A percentile compares a stretch with the other conserved stretches of the same genome.
These are phyloP conservation scores for Pangasius macronema DNA, from an alignment of 2,797 vertebrate genomes.

Conservation along the genomic window DNA sequence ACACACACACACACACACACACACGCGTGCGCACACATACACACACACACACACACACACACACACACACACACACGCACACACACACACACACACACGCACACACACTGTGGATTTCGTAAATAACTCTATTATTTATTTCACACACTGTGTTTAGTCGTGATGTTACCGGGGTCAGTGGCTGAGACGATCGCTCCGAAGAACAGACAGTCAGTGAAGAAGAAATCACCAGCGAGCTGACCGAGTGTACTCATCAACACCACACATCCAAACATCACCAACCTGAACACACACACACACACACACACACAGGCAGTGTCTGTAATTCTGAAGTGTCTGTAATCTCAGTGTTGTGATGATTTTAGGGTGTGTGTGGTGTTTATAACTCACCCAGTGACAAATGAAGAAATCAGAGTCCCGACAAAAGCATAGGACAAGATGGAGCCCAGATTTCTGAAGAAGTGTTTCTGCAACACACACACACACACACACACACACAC, in stretches of 20 bases:
- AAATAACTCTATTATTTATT: background rate
- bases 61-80: background rate
- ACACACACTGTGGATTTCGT: background rate
- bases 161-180: constrained; percentile 87
- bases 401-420: constrained; percentile 92
- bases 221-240: constrained; percentile 90
- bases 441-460: constrained; percentile 96
- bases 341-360: background rate
- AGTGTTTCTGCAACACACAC: constrained; percentile 84
- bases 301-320: background rate
- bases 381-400: constrained; percentile 87
- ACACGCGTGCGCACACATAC: no score
- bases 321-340: background rate
- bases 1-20: constrained; percentile 3
- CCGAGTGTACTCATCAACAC: constrained; percentile 90
- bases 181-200: constrained; percentile 96
- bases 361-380: background rate
- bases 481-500: background rate
- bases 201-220: constrained; percentile 95
- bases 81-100: no score
- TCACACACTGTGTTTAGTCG: background rate
- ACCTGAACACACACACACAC: constrained; percentile 65
- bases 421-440: constrained; percentile 94
- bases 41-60: constrained; percentile 19
- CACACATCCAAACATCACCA: constrained; percentile 91